Conservation (phyloP, 1,140 invertebrate genomes). For the Drosophila rufa region DNA sequence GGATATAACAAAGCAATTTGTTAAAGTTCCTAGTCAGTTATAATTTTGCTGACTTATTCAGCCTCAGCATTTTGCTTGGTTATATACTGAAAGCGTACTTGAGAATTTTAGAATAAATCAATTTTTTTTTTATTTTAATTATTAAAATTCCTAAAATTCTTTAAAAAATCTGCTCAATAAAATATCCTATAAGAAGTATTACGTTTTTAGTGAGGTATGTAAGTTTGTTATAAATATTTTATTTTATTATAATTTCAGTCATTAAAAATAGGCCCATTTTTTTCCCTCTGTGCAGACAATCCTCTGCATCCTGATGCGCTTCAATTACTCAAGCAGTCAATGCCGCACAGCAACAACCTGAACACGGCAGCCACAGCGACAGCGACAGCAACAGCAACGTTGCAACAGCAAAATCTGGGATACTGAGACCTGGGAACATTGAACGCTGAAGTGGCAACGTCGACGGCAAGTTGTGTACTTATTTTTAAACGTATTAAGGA, state of each 20-base stretch:
- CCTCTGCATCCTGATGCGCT: conserved; percentile 51
- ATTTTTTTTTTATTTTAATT: background rate
- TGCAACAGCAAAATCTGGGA: background rate
- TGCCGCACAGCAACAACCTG: conserved; percentile 42
- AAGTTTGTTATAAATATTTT: too few species aligned
- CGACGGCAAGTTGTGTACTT: conserved; percentile 60
- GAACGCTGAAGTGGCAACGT: conserved; percentile 61
- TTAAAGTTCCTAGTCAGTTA: too few species aligned
- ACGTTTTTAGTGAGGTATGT: too few species aligned
- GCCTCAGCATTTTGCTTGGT: too few species aligned
- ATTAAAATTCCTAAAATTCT: too few species aligned
- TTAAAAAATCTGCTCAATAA: too few species aligned
- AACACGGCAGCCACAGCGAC: background rate
- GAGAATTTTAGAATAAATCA: background rate
- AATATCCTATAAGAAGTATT: too few species aligned
- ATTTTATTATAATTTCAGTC: too few species aligned
- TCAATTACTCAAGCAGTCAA: conserved; percentile 77
- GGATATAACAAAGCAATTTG: too few species aligned
- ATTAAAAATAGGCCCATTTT: background rate
- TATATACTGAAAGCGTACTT: too few species aligned
- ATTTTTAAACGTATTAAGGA: conserved; percentile 81
- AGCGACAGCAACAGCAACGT: conserved; percentile 6
- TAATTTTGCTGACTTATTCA: too few species aligned
- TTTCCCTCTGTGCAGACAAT: conserved; percentile 21
- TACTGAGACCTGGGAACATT: conserved; percentile 50